Base-by-base conservation (phyloP, 2,888 invertebrate genomes). In the Masnerella sp. region DNA sequence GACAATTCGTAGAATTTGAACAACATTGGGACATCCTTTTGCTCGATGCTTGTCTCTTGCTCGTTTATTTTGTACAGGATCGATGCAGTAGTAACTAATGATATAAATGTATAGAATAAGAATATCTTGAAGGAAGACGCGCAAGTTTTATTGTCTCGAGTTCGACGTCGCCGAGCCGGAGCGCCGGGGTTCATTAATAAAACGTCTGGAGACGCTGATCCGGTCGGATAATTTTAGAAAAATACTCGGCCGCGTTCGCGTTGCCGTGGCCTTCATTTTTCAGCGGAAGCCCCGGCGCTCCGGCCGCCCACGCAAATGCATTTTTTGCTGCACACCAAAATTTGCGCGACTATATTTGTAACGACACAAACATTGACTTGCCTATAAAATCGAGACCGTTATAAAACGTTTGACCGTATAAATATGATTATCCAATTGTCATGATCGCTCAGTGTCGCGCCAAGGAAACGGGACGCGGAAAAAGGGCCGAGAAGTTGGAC, bases 91-190 rank as follows among this genome's bases (percentile, higher is more conserved):
- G 51, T 74, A 74, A 74, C 59, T 74, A 64, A 74, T 69, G 52
- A 69, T 74, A 74, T 32, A 69, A 74, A 69, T 69, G 49, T 74
- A 65, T 69, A 69, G 69, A 69, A 74, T 49, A 51, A 64, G 69
- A 74, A 69, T 59, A 59, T 64, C 61, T 65, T 36, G 61, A 65
- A 65, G 74, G 69, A 74, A 74, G 70, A 70, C 74, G 74, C 74
- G 74, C 74, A 69, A 74, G 59, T 74, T 74, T 74, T 74, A 74
- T 74, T 74, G 74, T 74, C 74, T 65, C 32, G 49, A 70, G 69
- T 74, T 65, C 36, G 56, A 42, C 62, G 45, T 58, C 45, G 51
- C 18, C 34, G 25, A 17, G 12, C 34, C 42, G 40, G 25, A 45
- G 38, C 43, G 49, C 51, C 34, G 61, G 52, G 18, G 18, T 17